Evolutionary conservation across 92 coral and sea anemone genomes (phyloP), one percentile per base, ranked within the genome.

Genomic region (Zoanthus sansibaricus): DNA sequence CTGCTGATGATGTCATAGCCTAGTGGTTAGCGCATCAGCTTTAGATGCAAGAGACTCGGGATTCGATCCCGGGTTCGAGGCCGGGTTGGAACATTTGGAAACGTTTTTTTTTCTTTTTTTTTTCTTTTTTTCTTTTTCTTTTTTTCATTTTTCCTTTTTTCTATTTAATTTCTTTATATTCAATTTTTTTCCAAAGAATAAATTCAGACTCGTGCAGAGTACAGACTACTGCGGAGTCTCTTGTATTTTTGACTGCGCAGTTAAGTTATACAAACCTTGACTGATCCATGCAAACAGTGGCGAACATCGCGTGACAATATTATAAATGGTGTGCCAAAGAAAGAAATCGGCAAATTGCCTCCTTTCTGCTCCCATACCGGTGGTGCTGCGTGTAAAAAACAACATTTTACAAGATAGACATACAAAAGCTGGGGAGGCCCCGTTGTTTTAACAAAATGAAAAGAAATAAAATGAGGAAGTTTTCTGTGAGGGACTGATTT

Each of bases 361-460:
- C 74, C 74, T 70, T 70, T 70, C 74, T 70, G 31, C 33, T 68
- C 72, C 72, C 72, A 68, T 68, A 68, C 72, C 72, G 72, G 72
- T 68, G 5, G 37, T 68, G 72, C 72, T 68, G 32, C 32, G 70
- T 68, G 72, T 68, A 18, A 68, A 18, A 68, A 68, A 68, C 30
- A 68, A 68, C 30, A 68, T 16, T 16, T 68, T 68, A 68, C 72
- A 44, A 68, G 32, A 68, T 18, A 68, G 72, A 68, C 72, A 16
- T 68, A 32, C 72, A 68, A 68, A 68, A 68, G 31, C 72, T 68
- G 72, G 72, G 72, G 13, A 68, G 32, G 72, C 72, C 32, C 72
- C 32, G 72, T 64, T 68, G 72, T 68, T 68, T 18, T 5, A 68
- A 68, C 72, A 68, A 15, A 68, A 68, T 68, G 72, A 68, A 68